These are phyloP conservation scores for Drosophila lutescens DNA, from an alignment of 2,888 invertebrate species.

Conservation along the genomic window DNA sequence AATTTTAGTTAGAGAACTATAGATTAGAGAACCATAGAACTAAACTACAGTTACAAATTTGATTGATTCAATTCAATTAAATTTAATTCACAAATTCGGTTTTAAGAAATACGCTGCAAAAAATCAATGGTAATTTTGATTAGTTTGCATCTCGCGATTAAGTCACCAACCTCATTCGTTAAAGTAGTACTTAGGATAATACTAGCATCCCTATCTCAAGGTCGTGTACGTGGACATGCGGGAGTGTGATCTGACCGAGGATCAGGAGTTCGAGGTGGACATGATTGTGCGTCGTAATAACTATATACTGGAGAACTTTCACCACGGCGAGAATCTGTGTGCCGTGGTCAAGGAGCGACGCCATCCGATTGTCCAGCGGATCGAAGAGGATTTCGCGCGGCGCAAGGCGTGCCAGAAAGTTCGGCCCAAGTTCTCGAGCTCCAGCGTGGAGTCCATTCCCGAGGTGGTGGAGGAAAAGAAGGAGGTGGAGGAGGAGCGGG, in stretches of 20 bases:
- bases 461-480: conserved; percentile 40
- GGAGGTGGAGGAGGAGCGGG: conserved; percentile 50
- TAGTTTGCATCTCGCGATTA: too few species aligned
- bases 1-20: too few species aligned
- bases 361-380: conserved; percentile 49
- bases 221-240: conserved; percentile 61
- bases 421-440: conserved; percentile 2
- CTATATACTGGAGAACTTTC: conserved; percentile 54
- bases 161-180: too few species aligned
- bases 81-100: too few species aligned
- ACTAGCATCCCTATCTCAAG: neutral
- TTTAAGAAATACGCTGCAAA: too few species aligned
- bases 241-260: conserved; percentile 63
- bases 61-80: too few species aligned
- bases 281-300: conserved; percentile 75
- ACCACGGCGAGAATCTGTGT: conserved; percentile 60
- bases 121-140: too few species aligned
- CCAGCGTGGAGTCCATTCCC: neutral
- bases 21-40: too few species aligned
- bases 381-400: conserved; percentile 8
- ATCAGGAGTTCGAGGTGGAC: conserved; percentile 72
- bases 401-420: conserved; percentile 12
- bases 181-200: conserved; percentile 35
- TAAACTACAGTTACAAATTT: too few species aligned
- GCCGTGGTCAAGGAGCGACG: conserved; percentile 53